Evolutionary conservation across 1,140 invertebrate species (phyloP), one percentile per base, ranked within the genome.

Genomic region (Phymastichus coffea): DNA sequence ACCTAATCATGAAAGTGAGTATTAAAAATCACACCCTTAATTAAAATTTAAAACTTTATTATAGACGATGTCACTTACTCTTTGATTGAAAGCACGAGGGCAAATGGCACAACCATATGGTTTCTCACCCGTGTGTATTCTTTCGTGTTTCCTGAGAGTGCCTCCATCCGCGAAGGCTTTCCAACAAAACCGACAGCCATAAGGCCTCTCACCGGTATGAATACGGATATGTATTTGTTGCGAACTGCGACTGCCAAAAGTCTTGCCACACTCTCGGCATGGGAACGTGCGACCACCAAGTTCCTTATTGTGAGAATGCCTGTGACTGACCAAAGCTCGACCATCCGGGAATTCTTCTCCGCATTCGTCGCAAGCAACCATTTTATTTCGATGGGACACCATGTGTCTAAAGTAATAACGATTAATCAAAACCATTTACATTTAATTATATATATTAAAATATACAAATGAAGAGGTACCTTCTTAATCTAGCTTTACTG

Each of bases 161-260:
- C 95, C 97, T 30, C 95, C 96, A 66, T 98, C 98, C 0, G 97
- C 97, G 73, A 99, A 99, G 20, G 96, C 93, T 75, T 99, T 99
- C 84, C 95, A 97, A 77, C 97, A 99, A 75, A 95, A 97, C n/a
- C 88, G 86, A 74, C 97, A 99, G 4, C 88, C 91, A 72, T 97
- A 97, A 0, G 94, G 89, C 37, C 90, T 83, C 68, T 87, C 86
- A 3, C 91, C 90, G 1, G 92, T 94, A 70, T 95, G 92, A 43
- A 93, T 93, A 20, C 93, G 84, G 19, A 93, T 85, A 72, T 95
- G 93, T 66, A 97, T 97, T 76, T 96, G 93, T 59, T 92, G 89
- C 0, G 97, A 90, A 82, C 95, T 98, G 48, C 92, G 82, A 63
- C 89, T 90, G 4, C 89, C 88, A 65, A 92, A 91, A n/a, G 89